These are phyloP conservation scores for Lepidotrigona ventralis DNA, from an alignment of 1,140 invertebrate genomes.

Conservation along the genomic window DNA sequence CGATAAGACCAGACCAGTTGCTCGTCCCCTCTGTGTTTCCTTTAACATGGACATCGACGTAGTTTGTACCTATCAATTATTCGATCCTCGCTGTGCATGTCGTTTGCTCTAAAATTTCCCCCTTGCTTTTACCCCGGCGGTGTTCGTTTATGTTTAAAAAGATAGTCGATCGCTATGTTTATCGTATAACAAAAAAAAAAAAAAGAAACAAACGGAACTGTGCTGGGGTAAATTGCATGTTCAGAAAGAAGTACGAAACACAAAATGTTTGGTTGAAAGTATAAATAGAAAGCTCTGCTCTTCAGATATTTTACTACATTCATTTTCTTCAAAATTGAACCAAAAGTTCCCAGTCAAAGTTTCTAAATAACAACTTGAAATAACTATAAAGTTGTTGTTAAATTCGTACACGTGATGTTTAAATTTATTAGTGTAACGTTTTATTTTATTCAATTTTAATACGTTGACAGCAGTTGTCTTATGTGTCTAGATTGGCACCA, in stretches of 20 bases:
- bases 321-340: not conserved
- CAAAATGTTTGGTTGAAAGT: not conserved
- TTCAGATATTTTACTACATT: not conserved
- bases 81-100: constrained; percentile 49
- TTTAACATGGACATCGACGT: constrained; percentile 57
- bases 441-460: not conserved
- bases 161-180: not conserved
- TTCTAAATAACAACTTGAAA: not conserved
- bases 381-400: not conserved
- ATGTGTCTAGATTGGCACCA: no score
- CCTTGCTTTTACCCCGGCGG: not conserved
- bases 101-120: constrained; percentile 23
- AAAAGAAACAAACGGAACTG: not conserved
- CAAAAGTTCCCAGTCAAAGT: not conserved
- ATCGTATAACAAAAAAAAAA: not conserved
- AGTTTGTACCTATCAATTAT: constrained; percentile 71
- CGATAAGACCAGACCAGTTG: constrained; percentile 66
- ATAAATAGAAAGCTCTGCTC: not conserved
- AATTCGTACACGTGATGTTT: not conserved
- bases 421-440: not conserved
- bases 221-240: not conserved
- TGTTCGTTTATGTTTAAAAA: not conserved
- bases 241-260: not conserved
- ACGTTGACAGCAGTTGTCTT: no score
- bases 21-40: constrained; percentile 56